Percentiles rank a stretch among this genome's conserved stretches.
Conservation (phyloP, 2,113 vertebrate species). For the Sander lucioperca region DNA sequence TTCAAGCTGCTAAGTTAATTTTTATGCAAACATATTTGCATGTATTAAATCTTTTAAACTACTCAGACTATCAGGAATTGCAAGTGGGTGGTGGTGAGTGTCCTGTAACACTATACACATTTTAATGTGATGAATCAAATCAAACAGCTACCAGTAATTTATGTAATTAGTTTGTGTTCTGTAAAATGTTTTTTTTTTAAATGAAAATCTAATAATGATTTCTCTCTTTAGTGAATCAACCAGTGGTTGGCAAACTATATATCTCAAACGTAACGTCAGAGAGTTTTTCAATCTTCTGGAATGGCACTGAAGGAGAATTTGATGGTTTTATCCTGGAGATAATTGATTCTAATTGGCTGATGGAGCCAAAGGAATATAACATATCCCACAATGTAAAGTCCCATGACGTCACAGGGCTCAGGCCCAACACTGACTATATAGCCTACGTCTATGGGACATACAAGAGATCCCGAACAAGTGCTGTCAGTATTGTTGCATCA, state of each 20-base stretch:
- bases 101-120: slow-evolving; percentile 7
- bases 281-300: slow-evolving; percentile 95
- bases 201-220: slow-evolving; percentile 77
- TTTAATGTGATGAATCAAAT: slow-evolving; percentile 21
- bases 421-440: slow-evolving; percentile 93
- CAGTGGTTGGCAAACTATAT: slow-evolving; percentile 88
- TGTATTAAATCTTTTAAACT: slow-evolving; percentile 43
- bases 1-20: background rate
- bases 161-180: slow-evolving; percentile 4
- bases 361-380: slow-evolving; percentile 89
- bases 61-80: slow-evolving; percentile 47
- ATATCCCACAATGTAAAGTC: slow-evolving; percentile 85
- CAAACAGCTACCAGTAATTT: background rate
- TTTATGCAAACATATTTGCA: slow-evolving; percentile 44
- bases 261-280: slow-evolving; percentile 90
- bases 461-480: slow-evolving; percentile 85
- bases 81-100: slow-evolving; percentile 60
- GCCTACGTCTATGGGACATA: slow-evolving; percentile 92
- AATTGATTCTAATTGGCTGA: slow-evolving; percentile 96
- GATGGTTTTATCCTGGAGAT: slow-evolving; percentile 94
- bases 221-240: slow-evolving; percentile 87
- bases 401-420: slow-evolving; percentile 89
- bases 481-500: slow-evolving; percentile 89
- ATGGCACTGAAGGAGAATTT: slow-evolving; percentile 84
- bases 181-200: slow-evolving; percentile 10